A percentile compares a stretch with the other conserved stretches of the same genome.
phyloP scores from a whole-genome alignment of 2,888 invertebrate genomes.

The Orthonevra nobilis region DNA sequence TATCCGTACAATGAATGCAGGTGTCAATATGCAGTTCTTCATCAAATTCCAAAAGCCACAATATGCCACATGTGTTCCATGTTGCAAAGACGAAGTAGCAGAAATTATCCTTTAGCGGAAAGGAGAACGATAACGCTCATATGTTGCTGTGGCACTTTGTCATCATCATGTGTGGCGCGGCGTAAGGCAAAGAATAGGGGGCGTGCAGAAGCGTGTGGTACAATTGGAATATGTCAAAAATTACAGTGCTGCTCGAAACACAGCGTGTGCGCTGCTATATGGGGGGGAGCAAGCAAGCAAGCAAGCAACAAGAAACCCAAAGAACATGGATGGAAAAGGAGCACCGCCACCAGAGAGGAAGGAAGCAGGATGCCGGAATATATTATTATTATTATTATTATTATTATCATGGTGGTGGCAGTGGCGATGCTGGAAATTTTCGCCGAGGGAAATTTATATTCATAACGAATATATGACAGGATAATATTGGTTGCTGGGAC shows the following conservation, averaged over 20 bases:
- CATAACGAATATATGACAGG: slow-evolving; percentile 72
- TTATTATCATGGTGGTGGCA: neutral
- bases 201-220: neutral
- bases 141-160: slow-evolving; percentile 66
- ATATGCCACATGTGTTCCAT: slow-evolving; percentile 43
- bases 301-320: slow-evolving; percentile 45
- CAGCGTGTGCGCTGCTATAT: slow-evolving; percentile 6
- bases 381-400: slow-evolving; percentile 65
- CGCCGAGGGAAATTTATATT: slow-evolving; percentile 74
- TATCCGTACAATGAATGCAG: slow-evolving; percentile 45
- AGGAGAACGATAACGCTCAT: slow-evolving; percentile 31
- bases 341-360: slow-evolving; percentile 43
- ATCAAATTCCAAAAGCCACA: slow-evolving; percentile 21
- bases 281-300: slow-evolving; percentile 6
- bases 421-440: slow-evolving; percentile 57
- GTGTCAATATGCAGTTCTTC: slow-evolving; percentile 62
- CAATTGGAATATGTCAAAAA: slow-evolving; percentile 65
- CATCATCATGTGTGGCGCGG: slow-evolving; percentile 52
- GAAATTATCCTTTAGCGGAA: slow-evolving; percentile 45
- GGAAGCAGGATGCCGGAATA: slow-evolving; percentile 65
- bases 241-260: slow-evolving; percentile 34
- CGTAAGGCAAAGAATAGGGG: too few species aligned
- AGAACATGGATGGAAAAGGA: slow-evolving; percentile 37
- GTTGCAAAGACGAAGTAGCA: slow-evolving; percentile 10
- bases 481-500: slow-evolving; percentile 67